Percentiles rank a stretch among this genome's conserved stretches.
Conservation (phyloP, 2,888 invertebrate genomes). For the Epinotia brunnichana region DNA sequence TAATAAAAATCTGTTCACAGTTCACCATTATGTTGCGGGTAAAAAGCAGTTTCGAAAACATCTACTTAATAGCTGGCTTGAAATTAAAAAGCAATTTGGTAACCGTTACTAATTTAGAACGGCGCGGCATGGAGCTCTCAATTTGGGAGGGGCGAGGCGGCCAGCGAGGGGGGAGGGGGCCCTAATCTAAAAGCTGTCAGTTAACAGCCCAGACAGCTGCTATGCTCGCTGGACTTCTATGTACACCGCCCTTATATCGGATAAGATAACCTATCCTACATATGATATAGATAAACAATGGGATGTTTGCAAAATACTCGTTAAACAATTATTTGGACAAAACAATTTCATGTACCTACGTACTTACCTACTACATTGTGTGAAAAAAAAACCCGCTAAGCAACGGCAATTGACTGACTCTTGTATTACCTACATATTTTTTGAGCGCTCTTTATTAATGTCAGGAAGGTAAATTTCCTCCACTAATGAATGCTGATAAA, state of each 20-base stretch:
- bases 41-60: constrained; percentile 52
- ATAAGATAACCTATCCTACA: constrained; percentile 39
- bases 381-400: no score
- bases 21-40: constrained; percentile 43
- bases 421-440: constrained; percentile 63
- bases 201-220: constrained; percentile 75
- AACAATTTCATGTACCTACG: no score
- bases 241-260: constrained; percentile 66
- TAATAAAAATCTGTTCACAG: constrained; percentile 47
- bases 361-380: no score
- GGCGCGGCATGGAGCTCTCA: constrained; percentile 73
- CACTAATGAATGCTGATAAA: constrained; percentile 68
- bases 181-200: constrained; percentile 83
- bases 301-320: neutral
- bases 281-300: constrained; percentile 10
- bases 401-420: constrained; percentile 66
- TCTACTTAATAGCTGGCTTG: constrained; percentile 73
- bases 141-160: constrained; percentile 70
- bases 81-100: constrained; percentile 83
- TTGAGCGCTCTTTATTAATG: constrained; percentile 56
- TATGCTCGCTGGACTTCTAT: constrained; percentile 53
- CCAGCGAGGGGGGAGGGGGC: constrained; percentile 59
- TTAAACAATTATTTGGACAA: no score
- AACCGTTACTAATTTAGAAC: constrained; percentile 81
- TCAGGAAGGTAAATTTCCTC: constrained; percentile 59